These are phyloP conservation scores for Papilio machaon DNA, from an alignment of 1,140 invertebrate genomes.

Conservation along the genomic window DNA sequence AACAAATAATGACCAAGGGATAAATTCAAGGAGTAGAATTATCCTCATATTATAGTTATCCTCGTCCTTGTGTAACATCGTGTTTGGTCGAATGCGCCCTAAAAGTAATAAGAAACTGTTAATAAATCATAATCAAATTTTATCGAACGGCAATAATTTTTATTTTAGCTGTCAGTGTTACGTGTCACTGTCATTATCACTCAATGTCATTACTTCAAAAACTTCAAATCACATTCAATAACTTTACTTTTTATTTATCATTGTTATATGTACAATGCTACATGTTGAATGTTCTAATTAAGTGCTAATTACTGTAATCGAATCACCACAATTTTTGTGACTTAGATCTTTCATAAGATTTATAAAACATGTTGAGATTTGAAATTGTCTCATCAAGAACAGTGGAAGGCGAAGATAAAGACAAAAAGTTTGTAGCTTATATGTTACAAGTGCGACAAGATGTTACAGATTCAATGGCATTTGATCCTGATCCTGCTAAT, in stretches of 20 bases:
- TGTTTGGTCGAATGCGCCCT: no score
- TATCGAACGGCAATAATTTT: neutral
- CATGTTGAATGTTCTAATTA: neutral
- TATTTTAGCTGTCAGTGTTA: neutral
- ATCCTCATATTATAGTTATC: no score
- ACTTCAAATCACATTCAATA: neutral
- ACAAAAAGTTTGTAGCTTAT: constrained; percentile 86
- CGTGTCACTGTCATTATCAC: neutral
- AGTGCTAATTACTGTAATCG: neutral
- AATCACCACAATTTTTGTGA: constrained; percentile 11
- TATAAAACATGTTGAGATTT: constrained; percentile 69
- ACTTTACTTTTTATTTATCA: neutral
- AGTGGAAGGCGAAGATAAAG: constrained; percentile 74
- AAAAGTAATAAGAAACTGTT: neutral
- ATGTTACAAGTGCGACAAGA: constrained; percentile 84
- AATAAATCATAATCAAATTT: neutral
- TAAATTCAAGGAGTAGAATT: no score
- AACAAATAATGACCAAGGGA: no score
- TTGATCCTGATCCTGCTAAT: constrained; percentile 84
- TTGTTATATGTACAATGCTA: constrained; percentile 11
- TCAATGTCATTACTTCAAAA: neutral
- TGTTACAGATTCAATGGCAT: constrained; percentile 61
- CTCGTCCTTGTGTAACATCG: no score
- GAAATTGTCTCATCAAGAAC: constrained; percentile 75
- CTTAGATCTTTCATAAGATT: neutral